Evolutionary conservation across 2,888 invertebrate genomes (phyloP), one percentile per base, ranked within the genome.

Genomic region (Pheosia tremula): DNA sequence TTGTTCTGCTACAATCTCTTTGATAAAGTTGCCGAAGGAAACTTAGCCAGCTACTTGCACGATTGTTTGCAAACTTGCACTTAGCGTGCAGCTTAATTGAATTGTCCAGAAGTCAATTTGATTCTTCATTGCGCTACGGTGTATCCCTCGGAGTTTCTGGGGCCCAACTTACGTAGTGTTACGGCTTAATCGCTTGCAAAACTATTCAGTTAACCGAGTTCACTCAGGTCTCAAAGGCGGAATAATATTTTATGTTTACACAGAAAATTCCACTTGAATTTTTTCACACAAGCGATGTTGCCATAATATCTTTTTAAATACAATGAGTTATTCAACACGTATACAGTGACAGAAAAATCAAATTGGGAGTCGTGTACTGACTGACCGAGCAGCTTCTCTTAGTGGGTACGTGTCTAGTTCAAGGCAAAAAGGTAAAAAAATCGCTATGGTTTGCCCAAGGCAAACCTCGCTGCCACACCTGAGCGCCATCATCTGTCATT

Each of bases 31-130:
- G 77, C 80, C 73, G 80, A 63, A 69, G 69, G 71, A 77, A 90
- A 90, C 86, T 91, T 88, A 85, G 78, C 75, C 68, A 64, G 82
- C 78, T 85, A 74, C 84, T 84, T 79, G 85, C 83, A 82, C 85
- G 88, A 83, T 82, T 86, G 90, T 89, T 89, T 87, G 88, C 84
- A 84, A 91, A 90, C 89, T 90, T 89, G 85, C 88, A 89, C 89
- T 91, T 88, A 89, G 85, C 88, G 84, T 87, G 82, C 82, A 84
- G 74, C 86, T 86, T 91, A 92, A 92, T 92, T 93, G 89, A 90
- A 92, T 91, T 86, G 87, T 88, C 89, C 84, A 83, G 86, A 87
- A 91, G 90, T 90, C 88, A 85, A 89, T 90, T 89, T 83, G 84
- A 86, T 88, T 87, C 86, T 87, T 85, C 85, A 78, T 77, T 79